Conservation (phyloP, 2,888 invertebrate species). For the Dicranocentrus wangi region DNA sequence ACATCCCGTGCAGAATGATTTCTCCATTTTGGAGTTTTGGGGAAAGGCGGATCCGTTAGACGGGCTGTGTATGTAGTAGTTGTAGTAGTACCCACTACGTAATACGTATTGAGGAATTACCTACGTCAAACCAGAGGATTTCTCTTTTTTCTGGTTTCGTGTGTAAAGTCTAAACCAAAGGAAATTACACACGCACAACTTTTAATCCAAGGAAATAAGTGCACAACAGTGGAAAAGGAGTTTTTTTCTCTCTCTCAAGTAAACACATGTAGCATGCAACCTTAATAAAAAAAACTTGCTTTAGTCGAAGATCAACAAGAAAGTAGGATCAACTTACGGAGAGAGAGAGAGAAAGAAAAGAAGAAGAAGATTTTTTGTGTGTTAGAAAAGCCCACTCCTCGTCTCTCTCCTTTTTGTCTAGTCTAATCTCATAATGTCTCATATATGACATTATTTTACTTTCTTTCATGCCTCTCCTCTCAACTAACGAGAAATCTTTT, state of each 20-base stretch:
- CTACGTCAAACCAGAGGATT: neutral
- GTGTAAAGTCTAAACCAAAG: slow-evolving; percentile 30
- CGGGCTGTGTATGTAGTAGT: too few relatives aligned
- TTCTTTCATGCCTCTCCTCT: slow-evolving; percentile 39
- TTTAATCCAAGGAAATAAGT: slow-evolving; percentile 37
- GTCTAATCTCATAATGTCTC: slow-evolving; percentile 43
- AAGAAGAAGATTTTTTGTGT: slow-evolving; percentile 12
- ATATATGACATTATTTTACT: slow-evolving; percentile 40
- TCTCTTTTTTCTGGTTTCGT: neutral
- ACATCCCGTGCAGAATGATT: too few relatives aligned
- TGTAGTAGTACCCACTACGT: too few relatives aligned
- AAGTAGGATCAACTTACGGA: slow-evolving; percentile 20
- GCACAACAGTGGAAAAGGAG: slow-evolving; percentile 30
- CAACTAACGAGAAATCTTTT: slow-evolving; percentile 32
- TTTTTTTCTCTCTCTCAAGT: slow-evolving; percentile 5
- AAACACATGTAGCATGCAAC: slow-evolving; percentile 15
- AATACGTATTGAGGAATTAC: too few relatives aligned
- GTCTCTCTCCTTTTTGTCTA: slow-evolving; percentile 37
- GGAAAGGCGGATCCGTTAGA: too few relatives aligned
- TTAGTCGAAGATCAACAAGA: slow-evolving; percentile 45
- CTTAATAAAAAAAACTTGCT: slow-evolving; percentile 35
- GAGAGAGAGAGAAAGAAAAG: slow-evolving; percentile 5
- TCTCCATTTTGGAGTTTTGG: too few relatives aligned
- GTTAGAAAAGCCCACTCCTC: neutral
- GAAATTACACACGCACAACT: slow-evolving; percentile 46